Conservation (phyloP, 1,140 invertebrate genomes). For the Trichonephila inaurata region DNA sequence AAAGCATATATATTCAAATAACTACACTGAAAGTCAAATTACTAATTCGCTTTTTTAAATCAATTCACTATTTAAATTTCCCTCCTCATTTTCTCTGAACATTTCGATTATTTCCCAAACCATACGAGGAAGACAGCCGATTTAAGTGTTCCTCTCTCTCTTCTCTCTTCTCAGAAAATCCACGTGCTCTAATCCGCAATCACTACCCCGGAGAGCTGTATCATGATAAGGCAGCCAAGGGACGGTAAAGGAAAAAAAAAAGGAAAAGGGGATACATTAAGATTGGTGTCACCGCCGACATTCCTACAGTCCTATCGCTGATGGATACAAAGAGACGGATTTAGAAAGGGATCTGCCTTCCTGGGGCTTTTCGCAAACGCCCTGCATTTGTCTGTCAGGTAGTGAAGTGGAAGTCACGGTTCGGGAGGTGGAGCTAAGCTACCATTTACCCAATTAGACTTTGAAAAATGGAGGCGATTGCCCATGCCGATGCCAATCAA, state of each 20-base stretch:
- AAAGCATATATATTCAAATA: too few relatives aligned
- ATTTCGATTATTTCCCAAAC: not conserved
- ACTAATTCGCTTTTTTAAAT: too few relatives aligned
- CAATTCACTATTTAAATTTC: not conserved
- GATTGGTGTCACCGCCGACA: slow-evolving; percentile 11
- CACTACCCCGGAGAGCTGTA: not conserved
- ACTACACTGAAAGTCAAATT: too few relatives aligned
- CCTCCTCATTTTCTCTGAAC: not conserved
- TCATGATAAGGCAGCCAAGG: not conserved
- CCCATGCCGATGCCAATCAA: slow-evolving; percentile 35
- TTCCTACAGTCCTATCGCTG: slow-evolving; percentile 14
- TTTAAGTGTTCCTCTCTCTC: not conserved
- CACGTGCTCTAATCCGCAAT: not conserved
- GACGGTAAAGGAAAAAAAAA: not conserved
- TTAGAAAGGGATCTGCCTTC: not conserved
- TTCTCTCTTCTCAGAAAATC: not conserved
- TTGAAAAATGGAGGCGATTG: slow-evolving; percentile 46
- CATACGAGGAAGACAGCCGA: not conserved
- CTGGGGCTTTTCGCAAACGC: slow-evolving; percentile 2
- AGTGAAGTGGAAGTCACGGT: slow-evolving; percentile 41
- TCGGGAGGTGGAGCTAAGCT: slow-evolving; percentile 13
- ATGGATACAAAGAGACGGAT: slow-evolving; percentile 31
- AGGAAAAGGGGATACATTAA: not conserved
- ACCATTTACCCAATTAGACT: slow-evolving; percentile 54
- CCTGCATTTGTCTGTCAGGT: slow-evolving; percentile 40